phyloP scores from a whole-genome alignment of 2,113 vertebrate genomes.

The Smithornis capensis region DNA sequence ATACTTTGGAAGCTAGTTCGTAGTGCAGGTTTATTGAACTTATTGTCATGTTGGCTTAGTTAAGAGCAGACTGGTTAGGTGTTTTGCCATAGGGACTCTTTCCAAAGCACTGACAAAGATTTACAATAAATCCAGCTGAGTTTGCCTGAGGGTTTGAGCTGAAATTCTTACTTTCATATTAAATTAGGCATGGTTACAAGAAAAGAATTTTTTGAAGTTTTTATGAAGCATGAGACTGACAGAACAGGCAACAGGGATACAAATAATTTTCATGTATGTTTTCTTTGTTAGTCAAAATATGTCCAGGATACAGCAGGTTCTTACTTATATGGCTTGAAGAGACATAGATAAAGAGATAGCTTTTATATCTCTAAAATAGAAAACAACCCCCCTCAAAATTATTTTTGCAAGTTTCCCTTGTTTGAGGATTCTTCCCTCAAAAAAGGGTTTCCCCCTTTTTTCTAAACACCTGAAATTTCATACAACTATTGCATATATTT shows the following conservation, averaged over 20 bases:
- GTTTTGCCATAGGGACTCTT: background rate
- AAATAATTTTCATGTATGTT: background rate
- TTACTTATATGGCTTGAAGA: background rate
- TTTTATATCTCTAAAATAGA: background rate
- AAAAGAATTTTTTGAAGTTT: conserved; percentile 36
- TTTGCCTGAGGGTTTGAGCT: conserved; percentile 1
- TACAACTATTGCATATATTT: background rate
- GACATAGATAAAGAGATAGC: background rate
- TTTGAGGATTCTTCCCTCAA: background rate
- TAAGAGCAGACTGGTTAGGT: background rate
- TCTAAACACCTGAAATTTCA: background rate
- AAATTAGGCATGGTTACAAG: conserved; percentile 39
- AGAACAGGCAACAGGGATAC: background rate
- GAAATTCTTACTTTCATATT: conserved; percentile 52
- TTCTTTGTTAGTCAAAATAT: background rate
- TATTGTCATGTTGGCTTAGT: conserved; percentile 9
- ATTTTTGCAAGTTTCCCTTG: background rate
- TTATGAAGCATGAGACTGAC: background rate
- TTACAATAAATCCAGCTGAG: background rate
- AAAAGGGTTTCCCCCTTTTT: background rate
- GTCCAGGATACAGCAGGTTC: background rate
- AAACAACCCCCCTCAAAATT: fast-evolving
- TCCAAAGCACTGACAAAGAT: conserved; percentile 5
- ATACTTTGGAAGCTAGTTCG: background rate
- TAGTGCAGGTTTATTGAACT: background rate